Conservation (phyloP, 2,888 invertebrate genomes). For the Megamerina dolium region DNA sequence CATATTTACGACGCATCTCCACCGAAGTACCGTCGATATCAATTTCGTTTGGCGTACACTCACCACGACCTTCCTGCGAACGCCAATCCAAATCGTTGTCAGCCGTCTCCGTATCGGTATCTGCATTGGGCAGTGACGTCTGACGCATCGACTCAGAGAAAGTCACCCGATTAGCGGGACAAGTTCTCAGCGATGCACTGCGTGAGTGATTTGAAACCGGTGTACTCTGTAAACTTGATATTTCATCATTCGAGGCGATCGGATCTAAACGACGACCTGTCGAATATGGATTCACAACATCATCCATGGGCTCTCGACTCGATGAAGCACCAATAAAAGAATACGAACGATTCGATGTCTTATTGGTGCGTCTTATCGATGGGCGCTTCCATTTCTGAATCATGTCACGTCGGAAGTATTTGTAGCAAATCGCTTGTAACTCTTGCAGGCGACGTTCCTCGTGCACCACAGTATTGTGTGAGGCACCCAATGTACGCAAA, state of each 20-base stretch:
- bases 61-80: constrained; percentile 26
- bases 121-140: constrained; percentile 72
- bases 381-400: constrained; percentile 60
- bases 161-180: constrained; percentile 47
- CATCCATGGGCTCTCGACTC: constrained; percentile 57
- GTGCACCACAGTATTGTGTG: constrained; percentile 82
- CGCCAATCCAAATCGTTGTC: constrained; percentile 49
- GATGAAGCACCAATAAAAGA: constrained; percentile 70
- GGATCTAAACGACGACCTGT: constrained; percentile 40
- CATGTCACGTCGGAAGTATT: constrained; percentile 90
- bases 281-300: constrained; percentile 32
- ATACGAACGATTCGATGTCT: constrained; percentile 62
- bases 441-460: constrained; percentile 90
- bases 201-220: constrained; percentile 66
- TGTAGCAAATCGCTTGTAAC: constrained; percentile 87
- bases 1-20: constrained; percentile 56
- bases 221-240: constrained; percentile 55
- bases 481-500: constrained; percentile 79
- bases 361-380: constrained; percentile 48
- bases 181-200: constrained; percentile 62
- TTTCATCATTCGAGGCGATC: constrained; percentile 47
- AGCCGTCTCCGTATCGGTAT: constrained; percentile 61
- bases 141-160: constrained; percentile 54
- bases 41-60: constrained; percentile 49
- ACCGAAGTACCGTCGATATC: constrained; percentile 62